These are phyloP conservation scores for Lycophotia porphyrea DNA, from an alignment of 2,888 invertebrate species.

Conservation along the genomic window DNA sequence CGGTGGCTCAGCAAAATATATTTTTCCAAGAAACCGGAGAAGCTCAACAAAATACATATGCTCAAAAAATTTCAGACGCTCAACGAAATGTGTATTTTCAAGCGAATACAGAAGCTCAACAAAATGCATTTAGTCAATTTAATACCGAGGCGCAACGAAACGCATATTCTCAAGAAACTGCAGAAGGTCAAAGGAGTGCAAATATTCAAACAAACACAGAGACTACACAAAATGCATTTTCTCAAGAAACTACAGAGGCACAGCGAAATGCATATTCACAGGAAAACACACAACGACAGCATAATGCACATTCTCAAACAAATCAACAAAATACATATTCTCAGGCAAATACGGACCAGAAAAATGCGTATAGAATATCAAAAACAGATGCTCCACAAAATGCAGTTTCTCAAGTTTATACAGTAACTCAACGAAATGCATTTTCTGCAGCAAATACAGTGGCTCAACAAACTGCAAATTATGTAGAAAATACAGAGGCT, in stretches of 20 bases:
- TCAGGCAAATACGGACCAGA: background rate
- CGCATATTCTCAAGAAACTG: slow-evolving; percentile 7
- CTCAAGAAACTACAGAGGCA: background rate
- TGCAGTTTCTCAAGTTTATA: background rate
- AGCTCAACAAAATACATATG: background rate
- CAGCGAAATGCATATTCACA: background rate
- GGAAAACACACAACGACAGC: background rate
- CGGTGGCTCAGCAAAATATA: background rate
- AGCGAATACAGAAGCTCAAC: background rate
- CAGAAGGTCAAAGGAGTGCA: background rate
- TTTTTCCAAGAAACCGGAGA: background rate
- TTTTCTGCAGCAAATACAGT: background rate
- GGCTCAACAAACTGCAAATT: background rate
- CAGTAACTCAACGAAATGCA: slow-evolving; percentile 10
- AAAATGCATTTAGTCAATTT: background rate
- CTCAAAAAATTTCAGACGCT: too few species aligned
- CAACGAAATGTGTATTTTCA: background rate
- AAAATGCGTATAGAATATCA: background rate
- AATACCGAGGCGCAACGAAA: background rate
- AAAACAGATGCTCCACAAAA: slow-evolving; percentile 9
- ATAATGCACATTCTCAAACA: slow-evolving; percentile 5
- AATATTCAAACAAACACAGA: slow-evolving; percentile 15
- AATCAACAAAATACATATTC: slow-evolving; percentile 18
- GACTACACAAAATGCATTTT: background rate
- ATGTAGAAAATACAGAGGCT: background rate